Base-by-base conservation (phyloP, 2,113 vertebrate species). In the Percopsis transmontana region DNA sequence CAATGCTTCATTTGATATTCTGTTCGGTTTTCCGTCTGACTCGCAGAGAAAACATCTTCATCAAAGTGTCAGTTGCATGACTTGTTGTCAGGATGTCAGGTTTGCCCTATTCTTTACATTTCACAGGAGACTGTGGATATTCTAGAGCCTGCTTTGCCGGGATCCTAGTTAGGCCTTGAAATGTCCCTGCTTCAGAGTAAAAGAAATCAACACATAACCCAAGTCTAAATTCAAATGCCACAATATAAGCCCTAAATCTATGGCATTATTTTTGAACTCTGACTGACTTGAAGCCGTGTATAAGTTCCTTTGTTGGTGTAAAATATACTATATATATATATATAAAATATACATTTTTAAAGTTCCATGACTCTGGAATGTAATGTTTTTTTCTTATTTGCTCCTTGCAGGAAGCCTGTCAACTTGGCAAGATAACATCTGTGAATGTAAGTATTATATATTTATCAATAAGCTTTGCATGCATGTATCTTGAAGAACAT, bases 1-100 rank as follows among this genome's bases (percentile, higher is more conserved):
- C 91, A 80, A 91, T 91, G 88, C 85, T 83, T 75, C 81, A 80
- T 90, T 91, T 89, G 90, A 92, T 90, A 89, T 91, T 89, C 81
- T 55, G 76, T 83, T 85, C 85, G 84, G 85, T 91, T 85, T 44
- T 84, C 68, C 74, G 50, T 5, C 69, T 87, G 85, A 88, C 84
- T 86, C 62, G 73, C 58, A 62, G 70, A 72, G 73, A 84, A 85
- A 80, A 90, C 85, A 83, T 91, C 88, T 91, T 90, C 70, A 91
- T 91, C 85, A 87, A 80, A 72, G 75, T 89, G 83, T 87, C 79
- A 87, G 58, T 80, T 81, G 70, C 82, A 79, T 64, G 65, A 70
- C 70, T 77, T 58, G 73, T 84, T 86, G 86, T 78, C 62, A 65
- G 70, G 59, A 58, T 84, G 81, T 87, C 86, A 86, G 79, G 79